Base-by-base conservation (phyloP, 1,140 invertebrate genomes). In the Kradibia gibbosae region DNA sequence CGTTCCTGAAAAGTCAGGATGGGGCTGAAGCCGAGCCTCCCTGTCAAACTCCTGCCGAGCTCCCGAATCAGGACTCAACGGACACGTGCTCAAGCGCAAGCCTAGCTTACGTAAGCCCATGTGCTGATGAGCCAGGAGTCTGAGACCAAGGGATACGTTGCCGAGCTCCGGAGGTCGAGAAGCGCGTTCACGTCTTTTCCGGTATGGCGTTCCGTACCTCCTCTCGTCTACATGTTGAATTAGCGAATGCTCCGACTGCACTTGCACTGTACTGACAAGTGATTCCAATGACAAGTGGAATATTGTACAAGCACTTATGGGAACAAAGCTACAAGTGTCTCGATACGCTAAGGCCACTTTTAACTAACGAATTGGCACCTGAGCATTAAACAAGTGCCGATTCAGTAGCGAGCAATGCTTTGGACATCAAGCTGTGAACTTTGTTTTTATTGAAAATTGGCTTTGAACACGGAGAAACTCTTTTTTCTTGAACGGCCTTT, bases 201-300 rank as follows among this genome's bases (percentile, higher is more conserved):
- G 0, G 36, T n/a, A 22, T 15, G n/a, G 22, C 67, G 70, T n/a
- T 78, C 39, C 8, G 3, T 22, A 22, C 22, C 22, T 39, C 1
- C 28, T 79, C 28, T 36, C 2, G 28, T n/a, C 31, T 72, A 65
- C 76, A 70, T 67, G 10, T 67, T 62, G 60, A 20, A 67, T 80
- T 74, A 73, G 39, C 5, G 73, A 65, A 28, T 67, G 60, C 60
- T 74, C 80, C 15, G 75, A 82, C 70, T 83, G 75, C 28, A 62
- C 60, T 62, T 36, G 11, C 15, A 1, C 15, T 36, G 15, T 65
- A 15, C 31, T n/a, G n/a, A n/a, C n/a, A n/a, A n/a, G 31, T 36
- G 34, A 39, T 39, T 67, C 20, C 62, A 39, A 39, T n/a, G 34
- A 67, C 8, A 67, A 67, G 34, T 39, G 62, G 39, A 39, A 67